Percentiles rank a stretch among this genome's conserved stretches.
phyloP scores from a whole-genome alignment of 2,888 invertebrate species.

The Meiosimyza decipiens region DNA sequence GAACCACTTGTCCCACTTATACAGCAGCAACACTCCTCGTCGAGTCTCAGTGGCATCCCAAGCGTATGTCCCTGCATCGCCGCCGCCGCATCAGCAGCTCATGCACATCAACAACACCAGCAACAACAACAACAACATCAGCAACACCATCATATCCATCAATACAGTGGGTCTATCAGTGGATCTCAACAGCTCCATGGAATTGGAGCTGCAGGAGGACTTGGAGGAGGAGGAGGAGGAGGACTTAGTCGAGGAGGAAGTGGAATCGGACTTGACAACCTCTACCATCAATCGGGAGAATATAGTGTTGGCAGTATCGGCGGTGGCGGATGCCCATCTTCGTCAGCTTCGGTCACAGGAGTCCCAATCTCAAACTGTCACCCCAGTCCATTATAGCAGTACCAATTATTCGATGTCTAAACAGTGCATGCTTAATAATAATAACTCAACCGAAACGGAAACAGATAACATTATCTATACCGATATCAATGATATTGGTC shows the following conservation, averaged over 20 bases:
- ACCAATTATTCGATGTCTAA: constrained; percentile 69
- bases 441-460: constrained; percentile 65
- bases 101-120: constrained; percentile 59
- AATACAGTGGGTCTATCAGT: constrained; percentile 63
- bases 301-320: constrained; percentile 60
- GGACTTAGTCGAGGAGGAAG: constrained; percentile 64
- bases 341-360: constrained; percentile 65
- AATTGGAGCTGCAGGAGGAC: constrained; percentile 66
- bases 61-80: constrained; percentile 66
- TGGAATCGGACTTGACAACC: constrained; percentile 67
- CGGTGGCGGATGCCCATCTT: constrained; percentile 63
- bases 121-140: constrained; percentile 57
- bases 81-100: constrained; percentile 61
- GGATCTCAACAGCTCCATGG: constrained; percentile 68
- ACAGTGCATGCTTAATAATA: constrained; percentile 64
- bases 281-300: constrained; percentile 70
- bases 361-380: constrained; percentile 65
- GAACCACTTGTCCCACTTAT: constrained; percentile 67
- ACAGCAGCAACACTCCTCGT: constrained; percentile 67
- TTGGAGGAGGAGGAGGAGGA: constrained; percentile 56
- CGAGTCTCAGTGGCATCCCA: constrained; percentile 68
- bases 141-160: constrained; percentile 62
- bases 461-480: constrained; percentile 67
- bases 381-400: constrained; percentile 68
- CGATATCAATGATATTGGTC: constrained; percentile 66